These are phyloP conservation scores for Haliclona indistincta DNA, from an alignment of 37 sponge, comb jelly and placozoan species.

Conservation along the genomic window DNA sequence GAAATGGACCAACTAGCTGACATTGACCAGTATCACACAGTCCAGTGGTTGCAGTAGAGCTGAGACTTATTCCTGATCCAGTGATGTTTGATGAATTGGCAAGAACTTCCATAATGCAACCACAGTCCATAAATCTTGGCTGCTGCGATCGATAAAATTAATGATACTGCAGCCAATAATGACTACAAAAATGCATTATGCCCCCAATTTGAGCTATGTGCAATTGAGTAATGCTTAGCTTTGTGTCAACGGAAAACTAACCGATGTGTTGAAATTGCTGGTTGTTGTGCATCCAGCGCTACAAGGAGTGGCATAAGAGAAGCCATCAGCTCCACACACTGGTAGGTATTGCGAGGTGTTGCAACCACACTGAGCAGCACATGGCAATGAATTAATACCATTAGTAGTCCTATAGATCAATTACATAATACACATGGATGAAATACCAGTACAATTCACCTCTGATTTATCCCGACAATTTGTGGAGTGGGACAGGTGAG, in stretches of 20 bases:
- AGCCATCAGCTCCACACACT: conserved; percentile 32
- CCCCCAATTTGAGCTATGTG: no score
- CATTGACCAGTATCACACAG: conserved; percentile 5
- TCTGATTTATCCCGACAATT: not conserved
- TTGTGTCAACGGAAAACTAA: no score
- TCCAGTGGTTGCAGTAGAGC: conserved; percentile 7
- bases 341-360: not conserved
- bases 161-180: not conserved
- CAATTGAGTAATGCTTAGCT: no score
- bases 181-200: no score
- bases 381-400: not conserved
- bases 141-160: no score
- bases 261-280: not conserved
- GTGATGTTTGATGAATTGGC: no score
- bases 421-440: not conserved
- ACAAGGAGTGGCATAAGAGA: conserved; percentile 56
- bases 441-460: not conserved
- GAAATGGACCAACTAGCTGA: not conserved
- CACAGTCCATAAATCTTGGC: no score
- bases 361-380: not conserved
- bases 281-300: conserved; percentile 30
- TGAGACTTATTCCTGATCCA: no score
- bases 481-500: not conserved
- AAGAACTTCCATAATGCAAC: no score
- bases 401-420: no score